phyloP scores from a whole-genome alignment of 2,888 invertebrate species.

The Druceiella hillmani region DNA sequence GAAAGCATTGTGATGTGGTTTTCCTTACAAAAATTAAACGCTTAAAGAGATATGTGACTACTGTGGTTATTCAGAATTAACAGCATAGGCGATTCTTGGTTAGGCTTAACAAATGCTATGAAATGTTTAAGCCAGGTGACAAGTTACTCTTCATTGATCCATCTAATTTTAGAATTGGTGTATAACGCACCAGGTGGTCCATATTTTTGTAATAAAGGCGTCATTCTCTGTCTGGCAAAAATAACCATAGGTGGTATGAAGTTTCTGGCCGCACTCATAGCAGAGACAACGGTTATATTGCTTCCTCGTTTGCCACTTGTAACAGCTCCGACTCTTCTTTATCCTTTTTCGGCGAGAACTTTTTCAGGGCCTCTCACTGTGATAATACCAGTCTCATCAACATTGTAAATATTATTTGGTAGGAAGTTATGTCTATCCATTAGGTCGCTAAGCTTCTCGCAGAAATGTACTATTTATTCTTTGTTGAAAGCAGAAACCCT shows the following conservation, averaged over 20 bases:
- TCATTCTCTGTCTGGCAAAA: conserved; percentile 24
- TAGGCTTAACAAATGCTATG: conserved; percentile 27
- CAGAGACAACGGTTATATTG: too few relatives aligned
- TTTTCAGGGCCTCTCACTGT: conserved; percentile 27
- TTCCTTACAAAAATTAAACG: conserved; percentile 24
- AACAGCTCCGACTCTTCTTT: conserved; percentile 27
- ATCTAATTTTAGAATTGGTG: conserved; percentile 28
- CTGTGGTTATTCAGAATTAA: conserved; percentile 26
- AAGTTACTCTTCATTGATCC: conserved; percentile 25
- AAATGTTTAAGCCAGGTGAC: conserved; percentile 27
- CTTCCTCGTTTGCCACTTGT: conserved; percentile 27
- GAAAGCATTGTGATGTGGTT: conserved; percentile 25
- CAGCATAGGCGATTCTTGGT: conserved; percentile 28
- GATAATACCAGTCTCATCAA: conserved; percentile 25
- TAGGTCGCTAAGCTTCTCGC: conserved; percentile 15
- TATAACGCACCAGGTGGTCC: conserved; percentile 28
- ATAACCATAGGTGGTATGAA: conserved; percentile 17
- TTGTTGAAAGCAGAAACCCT: too few relatives aligned
- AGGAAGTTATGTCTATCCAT: conserved; percentile 23
- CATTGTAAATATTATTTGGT: conserved; percentile 26
- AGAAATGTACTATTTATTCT: conserved; percentile 32
- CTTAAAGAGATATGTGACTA: conserved; percentile 24
- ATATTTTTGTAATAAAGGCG: conserved; percentile 25
- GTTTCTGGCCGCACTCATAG: conserved; percentile 19
- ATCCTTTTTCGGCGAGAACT: conserved; percentile 28